Conservation (phyloP, 1,140 invertebrate genomes). For the Tetraneura akinire region DNA sequence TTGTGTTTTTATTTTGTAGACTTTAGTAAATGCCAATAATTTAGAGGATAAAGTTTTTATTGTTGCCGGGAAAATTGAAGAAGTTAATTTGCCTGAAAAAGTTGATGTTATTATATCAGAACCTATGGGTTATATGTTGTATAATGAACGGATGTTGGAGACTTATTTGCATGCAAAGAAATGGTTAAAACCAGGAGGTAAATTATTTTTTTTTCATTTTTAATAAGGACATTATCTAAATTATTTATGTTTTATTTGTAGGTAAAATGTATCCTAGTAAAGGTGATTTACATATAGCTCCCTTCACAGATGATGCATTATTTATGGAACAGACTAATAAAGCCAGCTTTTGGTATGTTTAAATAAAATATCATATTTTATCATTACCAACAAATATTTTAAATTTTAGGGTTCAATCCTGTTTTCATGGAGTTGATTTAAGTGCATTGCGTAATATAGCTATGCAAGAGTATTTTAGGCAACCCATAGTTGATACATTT, state of each 20-base stretch:
- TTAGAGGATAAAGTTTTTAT: slow-evolving; percentile 84
- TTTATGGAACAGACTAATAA: slow-evolving; percentile 99
- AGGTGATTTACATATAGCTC: slow-evolving; percentile 96
- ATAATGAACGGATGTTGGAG: slow-evolving; percentile 99
- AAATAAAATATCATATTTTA: not conserved
- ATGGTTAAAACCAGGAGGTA: slow-evolving; percentile 88
- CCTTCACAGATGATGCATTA: slow-evolving; percentile 95
- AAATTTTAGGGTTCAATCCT: slow-evolving; percentile 78
- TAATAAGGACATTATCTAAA: not conserved
- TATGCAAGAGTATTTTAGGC: slow-evolving; percentile 96
- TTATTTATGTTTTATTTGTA: slow-evolving; percentile 39
- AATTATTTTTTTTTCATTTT: slow-evolving; percentile 45
- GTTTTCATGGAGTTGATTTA: slow-evolving; percentile 97
- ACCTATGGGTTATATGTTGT: slow-evolving; percentile 99
- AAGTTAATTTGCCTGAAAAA: slow-evolving; percentile 90
- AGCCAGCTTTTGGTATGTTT: slow-evolving; percentile 91
- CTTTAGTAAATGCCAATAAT: slow-evolving; percentile 87
- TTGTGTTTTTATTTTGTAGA: slow-evolving; percentile 60
- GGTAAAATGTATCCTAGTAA: slow-evolving; percentile 92
- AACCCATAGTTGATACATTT: slow-evolving; percentile 99
- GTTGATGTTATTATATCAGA: slow-evolving; percentile 98
- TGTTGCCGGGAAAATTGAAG: slow-evolving; percentile 97
- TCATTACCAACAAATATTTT: not conserved
- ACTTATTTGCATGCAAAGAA: slow-evolving; percentile 98
- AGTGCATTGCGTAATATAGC: slow-evolving; percentile 87